Conservation (phyloP, 2,888 invertebrate species). For the Notodonta dromedarius region DNA sequence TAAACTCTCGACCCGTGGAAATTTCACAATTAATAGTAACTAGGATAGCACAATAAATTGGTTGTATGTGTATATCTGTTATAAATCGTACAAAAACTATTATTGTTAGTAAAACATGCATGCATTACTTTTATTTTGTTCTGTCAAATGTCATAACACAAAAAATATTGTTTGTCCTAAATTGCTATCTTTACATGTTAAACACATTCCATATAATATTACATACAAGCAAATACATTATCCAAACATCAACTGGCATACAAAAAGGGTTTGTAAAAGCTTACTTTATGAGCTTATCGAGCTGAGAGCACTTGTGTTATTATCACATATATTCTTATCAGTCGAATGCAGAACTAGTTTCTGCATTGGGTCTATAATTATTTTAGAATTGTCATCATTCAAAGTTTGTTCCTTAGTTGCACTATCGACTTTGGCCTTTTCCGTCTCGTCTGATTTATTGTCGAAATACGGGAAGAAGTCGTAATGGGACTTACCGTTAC, state of each 20-base stretch:
- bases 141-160: conserved; percentile 20
- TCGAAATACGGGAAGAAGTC: conserved; percentile 79
- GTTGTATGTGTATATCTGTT: too few relatives aligned
- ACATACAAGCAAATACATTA: conserved; percentile 61
- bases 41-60: too few relatives aligned
- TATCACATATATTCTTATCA: conserved; percentile 83
- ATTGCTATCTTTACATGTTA: conserved; percentile 38
- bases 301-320: conserved; percentile 79
- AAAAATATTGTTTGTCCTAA: conserved; percentile 45
- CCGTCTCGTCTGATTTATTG: conserved; percentile 63
- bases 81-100: too few relatives aligned
- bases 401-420: conserved; percentile 38
- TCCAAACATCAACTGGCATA: conserved; percentile 52
- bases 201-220: conserved; percentile 35
- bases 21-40: too few relatives aligned
- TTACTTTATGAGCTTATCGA: conserved; percentile 76
- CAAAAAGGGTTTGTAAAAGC: conserved; percentile 70
- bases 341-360: conserved; percentile 81
- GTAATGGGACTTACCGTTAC: conserved; percentile 72
- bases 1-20: too few relatives aligned
- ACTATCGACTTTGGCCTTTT: conserved; percentile 30
- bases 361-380: conserved; percentile 82
- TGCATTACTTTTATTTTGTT: conserved; percentile 12
- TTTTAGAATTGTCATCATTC: conserved; percentile 72
- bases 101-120: neutral